Base-by-base conservation (phyloP, 2,113 vertebrate species). In the Saguinus imperator region DNA sequence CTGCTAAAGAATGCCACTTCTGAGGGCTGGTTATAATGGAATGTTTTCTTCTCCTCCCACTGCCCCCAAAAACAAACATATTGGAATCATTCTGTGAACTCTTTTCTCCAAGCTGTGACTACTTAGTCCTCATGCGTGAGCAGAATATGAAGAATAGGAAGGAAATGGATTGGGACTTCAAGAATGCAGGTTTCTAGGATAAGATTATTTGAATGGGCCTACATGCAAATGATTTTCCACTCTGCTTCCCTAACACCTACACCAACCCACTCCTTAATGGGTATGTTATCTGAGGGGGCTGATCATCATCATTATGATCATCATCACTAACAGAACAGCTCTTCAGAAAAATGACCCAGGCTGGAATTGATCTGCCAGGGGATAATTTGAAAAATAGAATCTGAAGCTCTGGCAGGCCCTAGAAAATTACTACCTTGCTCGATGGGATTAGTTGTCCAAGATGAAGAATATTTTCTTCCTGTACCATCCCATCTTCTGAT, bases 351-450 rank as follows among this genome's bases (percentile, higher is more conserved):
- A 57, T 27, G 35, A 16, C 50, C 73, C 5, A 2, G 68, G 23
- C 76, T 80, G 72, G 64, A 77, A 57, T 85, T 35, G n/a, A 87
- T 83, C 87, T 1, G 1, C 61, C 20, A 4, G 84, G 87, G 40
- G 87, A 43, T 91, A 11, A 55, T 91, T 94, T 93, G 73, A 64
- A 91, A 95, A 66, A 89, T 82, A 40, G 73, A 35, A 50, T 85
- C 66, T 52, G 12, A 57, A 80, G 48, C 66, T 48, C 83, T 57
- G 32, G 70, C 55, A 50, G 57, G 37, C 50, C 18, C 29, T 57
- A 10, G 75, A 77, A 81, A 89, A 76, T 91, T 23, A 61, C 92
- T 18, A 0, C 68, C 72, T 61, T 57, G 20, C 82, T 81, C 84
- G 45, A 2, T 88, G 32, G 20, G 40, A 85, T 87, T 66, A 48